A percentile compares a stretch with the other conserved stretches of the same genome.
Evolutionary conservation across 2,888 invertebrate species (phyloP).

Genomic region (Amaurobius ferox): DNA sequence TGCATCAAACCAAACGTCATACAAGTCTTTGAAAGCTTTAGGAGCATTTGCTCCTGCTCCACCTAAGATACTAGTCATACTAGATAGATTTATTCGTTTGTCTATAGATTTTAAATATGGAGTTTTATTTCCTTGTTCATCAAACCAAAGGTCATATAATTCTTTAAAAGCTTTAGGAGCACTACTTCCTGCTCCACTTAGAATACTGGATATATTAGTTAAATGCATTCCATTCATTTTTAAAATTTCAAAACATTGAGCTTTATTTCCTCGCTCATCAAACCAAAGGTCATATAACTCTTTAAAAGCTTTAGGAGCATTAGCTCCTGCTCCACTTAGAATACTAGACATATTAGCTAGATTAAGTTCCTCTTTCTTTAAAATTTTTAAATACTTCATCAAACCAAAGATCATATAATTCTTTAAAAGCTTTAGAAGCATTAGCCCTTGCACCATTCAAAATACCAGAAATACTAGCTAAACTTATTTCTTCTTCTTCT

Average conservation of each 20-base stretch:
- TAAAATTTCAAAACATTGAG: background rate
- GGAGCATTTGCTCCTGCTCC: too few species aligned
- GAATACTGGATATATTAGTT: background rate
- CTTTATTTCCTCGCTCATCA: background rate
- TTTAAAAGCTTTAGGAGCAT: background rate
- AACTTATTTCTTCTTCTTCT: too few species aligned
- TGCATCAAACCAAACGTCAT: too few species aligned
- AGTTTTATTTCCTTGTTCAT: too few species aligned
- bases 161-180: slow-evolving; percentile 4
- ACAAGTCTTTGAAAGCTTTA: too few species aligned
- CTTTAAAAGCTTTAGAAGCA: background rate
- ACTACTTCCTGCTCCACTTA: background rate
- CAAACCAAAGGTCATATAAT: too few species aligned
- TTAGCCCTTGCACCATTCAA: too few species aligned
- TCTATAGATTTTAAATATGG: too few species aligned
- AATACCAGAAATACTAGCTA: too few species aligned
- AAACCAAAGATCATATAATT: slow-evolving; percentile 1
- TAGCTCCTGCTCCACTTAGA: background rate
- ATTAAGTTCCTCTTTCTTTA: background rate
- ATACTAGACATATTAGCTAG: background rate
- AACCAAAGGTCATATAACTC: background rate
- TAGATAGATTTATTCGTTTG: too few species aligned
- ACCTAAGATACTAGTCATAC: too few species aligned
- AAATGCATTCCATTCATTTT: background rate
- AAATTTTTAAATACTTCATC: background rate